A percentile compares a stretch with the other conserved stretches of the same genome.
Evolutionary conservation across 2,113 vertebrate species (phyloP).

Genomic region (Lonchura striata): DNA sequence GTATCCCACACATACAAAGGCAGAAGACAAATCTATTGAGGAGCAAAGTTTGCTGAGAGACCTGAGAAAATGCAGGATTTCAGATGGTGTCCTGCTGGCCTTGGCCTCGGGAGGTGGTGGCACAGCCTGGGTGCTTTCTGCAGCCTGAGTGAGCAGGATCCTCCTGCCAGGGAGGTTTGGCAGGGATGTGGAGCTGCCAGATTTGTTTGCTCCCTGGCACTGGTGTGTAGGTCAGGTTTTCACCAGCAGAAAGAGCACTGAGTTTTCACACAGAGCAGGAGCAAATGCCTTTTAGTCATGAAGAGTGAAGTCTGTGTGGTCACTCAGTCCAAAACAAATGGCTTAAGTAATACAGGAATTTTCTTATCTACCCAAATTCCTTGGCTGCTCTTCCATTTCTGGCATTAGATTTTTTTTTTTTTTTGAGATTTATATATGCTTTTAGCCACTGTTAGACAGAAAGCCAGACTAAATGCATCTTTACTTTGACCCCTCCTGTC

Average conservation of each 20-base stretch:
- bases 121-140: neutral
- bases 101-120: neutral
- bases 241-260: neutral
- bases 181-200: neutral
- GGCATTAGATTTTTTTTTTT: neutral
- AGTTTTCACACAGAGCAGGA: neutral
- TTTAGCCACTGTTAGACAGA: constrained; percentile 16
- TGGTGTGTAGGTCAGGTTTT: neutral
- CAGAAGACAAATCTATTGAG: neutral
- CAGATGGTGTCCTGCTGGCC: neutral
- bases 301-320: neutral
- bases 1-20: fast-evolving
- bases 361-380: constrained; percentile 34
- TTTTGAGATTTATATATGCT: constrained; percentile 13
- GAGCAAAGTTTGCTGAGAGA: neutral
- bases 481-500: neutral
- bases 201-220: neutral
- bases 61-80: neutral
- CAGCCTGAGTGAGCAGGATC: neutral
- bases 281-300: neutral
- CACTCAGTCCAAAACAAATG: constrained; percentile 2
- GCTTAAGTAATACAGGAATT: constrained; percentile 11
- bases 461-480: constrained; percentile 1
- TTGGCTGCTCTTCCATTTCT: constrained; percentile 14
- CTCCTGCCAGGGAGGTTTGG: neutral